These are phyloP conservation scores for Artibeus lituratus DNA, from an alignment of 2,797 vertebrate genomes.

Conservation along the genomic window DNA sequence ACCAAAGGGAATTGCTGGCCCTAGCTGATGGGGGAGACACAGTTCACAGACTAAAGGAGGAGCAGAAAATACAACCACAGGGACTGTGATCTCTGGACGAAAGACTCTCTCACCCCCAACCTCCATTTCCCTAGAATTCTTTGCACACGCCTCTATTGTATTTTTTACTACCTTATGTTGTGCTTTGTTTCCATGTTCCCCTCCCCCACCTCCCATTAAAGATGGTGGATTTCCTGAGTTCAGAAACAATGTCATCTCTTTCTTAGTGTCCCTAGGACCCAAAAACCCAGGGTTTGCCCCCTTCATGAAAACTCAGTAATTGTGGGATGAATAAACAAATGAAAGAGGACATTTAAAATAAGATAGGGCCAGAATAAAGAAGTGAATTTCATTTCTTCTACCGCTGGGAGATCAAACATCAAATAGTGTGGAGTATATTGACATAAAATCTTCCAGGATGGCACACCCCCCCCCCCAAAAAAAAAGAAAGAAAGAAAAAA, in stretches of 20 bases:
- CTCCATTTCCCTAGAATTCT: neutral
- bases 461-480: no score
- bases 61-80: neutral
- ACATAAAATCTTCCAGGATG: conserved; percentile 19
- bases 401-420: neutral
- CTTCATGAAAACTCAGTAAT: neutral
- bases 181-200: neutral
- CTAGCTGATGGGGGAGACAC: neutral
- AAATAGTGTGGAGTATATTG: neutral
- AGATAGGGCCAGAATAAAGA: conserved; percentile 10
- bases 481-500: neutral
- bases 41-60: neutral
- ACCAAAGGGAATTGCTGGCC: neutral
- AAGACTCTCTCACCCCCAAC: no score
- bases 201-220: neutral
- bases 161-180: neutral
- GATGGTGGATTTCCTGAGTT: neutral
- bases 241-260: neutral
- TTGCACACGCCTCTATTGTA: neutral
- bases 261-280: neutral
- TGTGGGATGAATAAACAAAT: neutral
- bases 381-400: conserved; percentile 16
- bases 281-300: neutral
- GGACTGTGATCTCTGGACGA: neutral
- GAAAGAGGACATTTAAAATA: neutral